Percentiles rank a stretch among this genome's conserved stretches.
Evolutionary conservation across 2,888 invertebrate species (phyloP).

Genomic region (Lordiphosa andalusiaca): DNA sequence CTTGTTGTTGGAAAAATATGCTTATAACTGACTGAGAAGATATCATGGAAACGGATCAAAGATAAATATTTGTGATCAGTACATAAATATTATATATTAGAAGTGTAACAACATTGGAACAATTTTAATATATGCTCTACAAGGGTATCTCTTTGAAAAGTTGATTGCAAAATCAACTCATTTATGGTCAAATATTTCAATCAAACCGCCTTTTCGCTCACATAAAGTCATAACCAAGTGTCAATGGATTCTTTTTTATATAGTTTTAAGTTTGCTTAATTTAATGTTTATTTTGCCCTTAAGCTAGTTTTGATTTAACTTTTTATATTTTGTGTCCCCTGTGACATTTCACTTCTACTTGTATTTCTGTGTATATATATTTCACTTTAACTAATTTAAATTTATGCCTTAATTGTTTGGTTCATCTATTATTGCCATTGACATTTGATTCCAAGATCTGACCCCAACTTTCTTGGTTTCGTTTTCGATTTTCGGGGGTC

Average conservation of each 20-base stretch:
- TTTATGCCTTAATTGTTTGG: slow-evolving; percentile 16
- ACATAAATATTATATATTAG: too few species aligned
- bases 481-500: too few species aligned
- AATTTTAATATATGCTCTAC: too few species aligned
- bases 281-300: slow-evolving; percentile 2
- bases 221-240: slow-evolving; percentile 14
- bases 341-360: slow-evolving; percentile 4
- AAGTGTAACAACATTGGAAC: too few species aligned
- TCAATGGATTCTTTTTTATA: slow-evolving; percentile 29
- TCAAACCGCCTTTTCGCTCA: background rate
- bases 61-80: too few species aligned
- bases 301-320: slow-evolving; percentile 1
- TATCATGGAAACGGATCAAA: too few species aligned
- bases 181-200: too few species aligned
- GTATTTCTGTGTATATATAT: slow-evolving; percentile 29
- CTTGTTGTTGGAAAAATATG: too few species aligned
- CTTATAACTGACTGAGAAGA: too few species aligned
- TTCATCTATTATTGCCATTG: slow-evolving; percentile 30
- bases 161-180: too few species aligned
- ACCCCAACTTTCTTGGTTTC: slow-evolving; percentile 2
- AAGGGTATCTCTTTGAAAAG: too few species aligned
- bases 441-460: slow-evolving; percentile 23
- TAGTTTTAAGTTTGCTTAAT: slow-evolving; percentile 15
- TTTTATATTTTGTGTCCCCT: background rate
- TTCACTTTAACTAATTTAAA: slow-evolving; percentile 5